phyloP scores from a whole-genome alignment of 2,888 invertebrate genomes.

The Parapristionchus giblindavisi region DNA sequence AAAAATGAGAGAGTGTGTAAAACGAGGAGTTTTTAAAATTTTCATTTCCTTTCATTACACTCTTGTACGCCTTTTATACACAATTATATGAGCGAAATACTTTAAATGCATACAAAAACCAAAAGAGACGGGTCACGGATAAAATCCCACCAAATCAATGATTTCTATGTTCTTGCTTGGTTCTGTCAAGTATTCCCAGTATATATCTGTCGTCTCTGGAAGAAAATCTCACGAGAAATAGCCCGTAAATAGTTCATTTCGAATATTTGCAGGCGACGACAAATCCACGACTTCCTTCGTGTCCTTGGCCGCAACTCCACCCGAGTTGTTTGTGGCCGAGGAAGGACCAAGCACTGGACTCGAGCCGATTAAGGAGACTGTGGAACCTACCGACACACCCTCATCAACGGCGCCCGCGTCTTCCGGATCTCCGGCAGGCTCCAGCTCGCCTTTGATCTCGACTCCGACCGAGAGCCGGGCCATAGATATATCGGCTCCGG shows the following conservation, averaged over 20 bases:
- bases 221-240: no score
- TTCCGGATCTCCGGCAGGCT: background rate
- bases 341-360: background rate
- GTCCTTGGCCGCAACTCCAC: background rate
- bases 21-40: no score
- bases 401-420: constrained; percentile 28
- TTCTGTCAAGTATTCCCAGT: no score
- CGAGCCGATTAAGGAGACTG: constrained; percentile 10
- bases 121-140: no score
- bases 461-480: background rate
- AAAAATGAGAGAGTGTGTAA: no score
- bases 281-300: background rate
- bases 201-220: no score
- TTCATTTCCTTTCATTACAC: no score
- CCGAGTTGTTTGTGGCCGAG: background rate
- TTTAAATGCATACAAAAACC: no score
- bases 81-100: no score
- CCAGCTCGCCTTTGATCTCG: constrained; percentile 1
- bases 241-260: background rate
- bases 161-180: no score
- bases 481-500: background rate
- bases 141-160: no score
- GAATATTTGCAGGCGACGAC: background rate
- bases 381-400: background rate
- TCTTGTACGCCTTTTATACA: no score